phyloP scores from a whole-genome alignment of 1,140 invertebrate genomes.

The Drosophila triauraria region DNA sequence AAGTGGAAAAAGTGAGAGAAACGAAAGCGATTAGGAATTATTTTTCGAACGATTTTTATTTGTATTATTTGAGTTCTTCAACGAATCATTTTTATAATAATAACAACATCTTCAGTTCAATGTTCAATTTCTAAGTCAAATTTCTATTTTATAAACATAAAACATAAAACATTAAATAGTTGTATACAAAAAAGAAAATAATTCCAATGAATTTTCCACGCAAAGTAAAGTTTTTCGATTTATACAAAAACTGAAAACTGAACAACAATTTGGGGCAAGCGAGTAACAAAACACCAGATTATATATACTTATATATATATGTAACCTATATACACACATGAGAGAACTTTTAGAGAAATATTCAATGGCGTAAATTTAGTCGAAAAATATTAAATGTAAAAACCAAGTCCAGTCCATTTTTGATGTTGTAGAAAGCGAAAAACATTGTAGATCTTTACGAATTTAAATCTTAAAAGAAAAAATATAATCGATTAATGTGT shows the following conservation, averaged over 20 bases:
- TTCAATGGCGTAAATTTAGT: conserved; percentile 48
- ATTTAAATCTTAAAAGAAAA: conserved; percentile 54
- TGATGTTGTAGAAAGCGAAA: conserved; percentile 67
- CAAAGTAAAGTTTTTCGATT: conserved; percentile 32
- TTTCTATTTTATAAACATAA: conserved; percentile 53
- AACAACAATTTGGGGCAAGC: conserved; percentile 45
- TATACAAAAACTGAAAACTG: conserved; percentile 39
- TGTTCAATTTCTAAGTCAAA: conserved; percentile 78
- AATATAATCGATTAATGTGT: conserved; percentile 24
- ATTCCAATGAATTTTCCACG: conserved; percentile 71
- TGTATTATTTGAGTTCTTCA: conserved; percentile 36
- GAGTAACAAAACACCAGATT: conserved; percentile 51
- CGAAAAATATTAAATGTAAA: conserved; percentile 52
- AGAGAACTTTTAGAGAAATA: conserved; percentile 73
- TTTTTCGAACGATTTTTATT: conserved; percentile 57
- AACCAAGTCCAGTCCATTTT: conserved; percentile 71
- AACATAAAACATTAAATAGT: conserved; percentile 39
- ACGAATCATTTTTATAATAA: conserved; percentile 38
- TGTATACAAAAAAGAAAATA: conserved; percentile 39
- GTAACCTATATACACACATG: conserved; percentile 48
- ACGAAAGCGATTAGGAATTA: conserved; percentile 43
- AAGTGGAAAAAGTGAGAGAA: conserved; percentile 10
- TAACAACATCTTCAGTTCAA: conserved; percentile 44
- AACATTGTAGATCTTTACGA: conserved; percentile 60
- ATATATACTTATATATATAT: conserved; percentile 38